These are phyloP conservation scores for Scaptomyza parva DNA, from an alignment of 2,888 invertebrate species.

Conservation along the genomic window DNA sequence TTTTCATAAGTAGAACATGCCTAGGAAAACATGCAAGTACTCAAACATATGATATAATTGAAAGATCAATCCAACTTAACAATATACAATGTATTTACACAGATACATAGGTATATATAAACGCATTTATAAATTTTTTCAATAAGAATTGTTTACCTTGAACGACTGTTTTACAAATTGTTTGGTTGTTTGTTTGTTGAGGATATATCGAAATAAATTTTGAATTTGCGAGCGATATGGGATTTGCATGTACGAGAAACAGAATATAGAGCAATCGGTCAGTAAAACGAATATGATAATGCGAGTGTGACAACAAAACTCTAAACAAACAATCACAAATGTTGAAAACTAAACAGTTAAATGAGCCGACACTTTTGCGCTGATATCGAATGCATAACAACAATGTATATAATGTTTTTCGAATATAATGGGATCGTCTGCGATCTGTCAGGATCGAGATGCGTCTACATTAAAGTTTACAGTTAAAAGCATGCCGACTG, in stretches of 20 bases:
- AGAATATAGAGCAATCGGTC: constrained; percentile 65
- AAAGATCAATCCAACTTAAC: constrained; percentile 3
- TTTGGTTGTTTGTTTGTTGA: constrained; percentile 32
- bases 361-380: constrained; percentile 42
- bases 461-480: constrained; percentile 43
- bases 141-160: constrained; percentile 67
- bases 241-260: constrained; percentile 67
- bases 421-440: constrained; percentile 11
- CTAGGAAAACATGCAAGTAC: constrained; percentile 11
- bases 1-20: constrained; percentile 22
- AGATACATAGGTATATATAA: not conserved
- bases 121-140: not conserved
- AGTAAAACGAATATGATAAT: constrained; percentile 50
- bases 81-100: not conserved
- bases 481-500: constrained; percentile 65
- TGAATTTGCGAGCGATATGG: constrained; percentile 42
- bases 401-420: constrained; percentile 48
- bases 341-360: constrained; percentile 37
- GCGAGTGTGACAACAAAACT: constrained; percentile 38
- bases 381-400: constrained; percentile 49
- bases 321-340: constrained; percentile 48
- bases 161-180: constrained; percentile 63
- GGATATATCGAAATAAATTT: constrained; percentile 32
- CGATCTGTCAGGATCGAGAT: constrained; percentile 34
- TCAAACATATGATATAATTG: not conserved